Percentiles rank a stretch among this genome's conserved stretches.
Conservation (phyloP, 2,888 invertebrate species). For the Limnephilus marmoratus region DNA sequence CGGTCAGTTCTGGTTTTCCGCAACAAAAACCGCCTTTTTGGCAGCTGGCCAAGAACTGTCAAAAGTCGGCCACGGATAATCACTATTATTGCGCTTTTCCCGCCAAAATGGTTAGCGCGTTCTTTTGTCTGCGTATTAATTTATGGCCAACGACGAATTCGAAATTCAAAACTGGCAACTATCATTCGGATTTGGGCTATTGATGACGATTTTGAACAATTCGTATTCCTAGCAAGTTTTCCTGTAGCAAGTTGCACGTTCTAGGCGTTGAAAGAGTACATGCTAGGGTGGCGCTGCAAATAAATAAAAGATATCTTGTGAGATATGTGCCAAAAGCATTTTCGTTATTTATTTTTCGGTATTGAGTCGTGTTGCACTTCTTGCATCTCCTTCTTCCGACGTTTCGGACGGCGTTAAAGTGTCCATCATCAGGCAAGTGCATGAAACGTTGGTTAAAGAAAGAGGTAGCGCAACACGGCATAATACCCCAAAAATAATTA, state of each 20-base stretch:
- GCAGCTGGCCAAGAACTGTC: background rate
- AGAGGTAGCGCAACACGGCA: no score
- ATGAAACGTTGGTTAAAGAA: no score
- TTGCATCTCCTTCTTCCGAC: no score
- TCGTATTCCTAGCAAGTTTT: background rate
- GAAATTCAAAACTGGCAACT: constrained; percentile 16
- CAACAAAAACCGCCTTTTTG: background rate
- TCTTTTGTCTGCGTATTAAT: constrained; percentile 37
- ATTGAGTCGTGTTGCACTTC: no score
- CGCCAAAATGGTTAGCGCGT: constrained; percentile 24
- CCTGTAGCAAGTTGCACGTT: background rate
- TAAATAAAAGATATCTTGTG: no score
- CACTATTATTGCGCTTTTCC: constrained; percentile 42
- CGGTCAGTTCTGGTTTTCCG: background rate
- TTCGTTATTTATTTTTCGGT: no score
- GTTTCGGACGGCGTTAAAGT: no score
- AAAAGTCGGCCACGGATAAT: constrained; percentile 29
- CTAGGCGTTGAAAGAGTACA: background rate
- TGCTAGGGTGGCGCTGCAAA: no score
- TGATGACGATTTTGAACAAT: constrained; percentile 25
- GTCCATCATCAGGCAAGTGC: no score
- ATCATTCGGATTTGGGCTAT: constrained; percentile 34
- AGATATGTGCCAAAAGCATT: no score
- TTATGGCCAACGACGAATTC: constrained; percentile 17
- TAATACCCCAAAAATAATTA: no score